Base-by-base conservation (phyloP, 2,888 invertebrate species). In the Aquatica leii region DNA sequence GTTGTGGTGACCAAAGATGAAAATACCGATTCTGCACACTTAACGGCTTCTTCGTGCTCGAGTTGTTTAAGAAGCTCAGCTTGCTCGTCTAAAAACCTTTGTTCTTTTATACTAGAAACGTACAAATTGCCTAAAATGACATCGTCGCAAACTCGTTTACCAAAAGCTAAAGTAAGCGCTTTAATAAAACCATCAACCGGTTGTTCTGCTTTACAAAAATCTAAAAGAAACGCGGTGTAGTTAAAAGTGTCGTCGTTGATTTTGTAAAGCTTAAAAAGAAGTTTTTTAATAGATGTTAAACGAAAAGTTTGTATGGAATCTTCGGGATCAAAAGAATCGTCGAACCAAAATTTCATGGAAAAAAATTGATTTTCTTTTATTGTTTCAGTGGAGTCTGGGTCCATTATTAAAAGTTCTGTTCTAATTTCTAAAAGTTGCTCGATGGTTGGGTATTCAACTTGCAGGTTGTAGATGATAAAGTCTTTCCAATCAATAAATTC, bases 401-500 rank as follows among this genome's bases (percentile, higher is more conserved):
- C 89, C 46, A 78, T 75, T 21, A 81, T 81, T 31, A 84, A 77
- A 63, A 87, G 87, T 4, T 74, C 76, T 54, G 81, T 79, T 20
- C 87, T 84, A 8, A 84, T 68, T 12, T 81, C 74, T 41, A 89
- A 73, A 58, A 90, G 74, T 68, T 89, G 85, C 1, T 82, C 81
- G 31, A 84, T 77, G 0, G 79, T 83, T 0, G 90, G 89, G 75
- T 82, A 86, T 43, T 81, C 78, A 8, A 89, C 73, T 69, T 86
- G 83, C 31, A 88, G 75, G 73, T 86, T 86, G 72, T 85, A 85
- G 67, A 90, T 81, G 9, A 90, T 79, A 71, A 90, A 90, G 76
- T 90, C 88, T 71, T 86, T 85, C 90, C 90, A 90, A 71, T 88
- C 86, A 8, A 89, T 73, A 65, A 84, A 85, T 8, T 83, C 84